Percentiles rank a stretch among this genome's conserved stretches.
phyloP scores from a whole-genome alignment of 2,113 vertebrate genomes.

The Ptyas mucosa region DNA sequence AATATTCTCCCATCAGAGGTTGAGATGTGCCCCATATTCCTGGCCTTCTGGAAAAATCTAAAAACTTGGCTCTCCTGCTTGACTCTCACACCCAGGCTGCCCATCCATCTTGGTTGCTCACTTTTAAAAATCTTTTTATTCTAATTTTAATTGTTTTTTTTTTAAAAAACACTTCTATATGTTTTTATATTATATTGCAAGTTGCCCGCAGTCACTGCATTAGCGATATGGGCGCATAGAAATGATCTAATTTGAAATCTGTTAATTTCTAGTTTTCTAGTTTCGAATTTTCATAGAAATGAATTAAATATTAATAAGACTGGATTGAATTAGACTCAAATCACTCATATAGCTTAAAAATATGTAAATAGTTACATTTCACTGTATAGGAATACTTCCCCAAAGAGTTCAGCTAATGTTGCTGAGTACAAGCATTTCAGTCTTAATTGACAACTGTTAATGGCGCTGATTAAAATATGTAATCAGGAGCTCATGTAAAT shows the following conservation, averaged over 20 bases:
- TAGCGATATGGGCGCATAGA: too few species aligned
- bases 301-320: neutral
- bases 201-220: neutral
- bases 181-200: neutral
- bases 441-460: conserved; percentile 50
- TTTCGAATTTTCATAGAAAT: too few species aligned
- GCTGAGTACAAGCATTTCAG: neutral
- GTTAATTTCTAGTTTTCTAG: too few species aligned
- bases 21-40: neutral
- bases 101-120: neutral
- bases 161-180: neutral
- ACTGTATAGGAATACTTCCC: conserved; percentile 39
- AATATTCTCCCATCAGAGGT: neutral
- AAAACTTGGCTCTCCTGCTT: neutral
- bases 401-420: conserved; percentile 34
- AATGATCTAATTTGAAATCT: too few species aligned
- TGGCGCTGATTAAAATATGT: conserved; percentile 26
- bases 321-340: neutral
- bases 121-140: neutral
- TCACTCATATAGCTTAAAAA: neutral
- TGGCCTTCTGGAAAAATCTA: neutral
- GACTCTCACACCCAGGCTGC: neutral
- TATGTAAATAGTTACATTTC: conserved; percentile 42
- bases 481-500: conserved; percentile 32
- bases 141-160: neutral